Conservation (phyloP, 1,140 invertebrate genomes). For the Globodera rostochiensis region DNA sequence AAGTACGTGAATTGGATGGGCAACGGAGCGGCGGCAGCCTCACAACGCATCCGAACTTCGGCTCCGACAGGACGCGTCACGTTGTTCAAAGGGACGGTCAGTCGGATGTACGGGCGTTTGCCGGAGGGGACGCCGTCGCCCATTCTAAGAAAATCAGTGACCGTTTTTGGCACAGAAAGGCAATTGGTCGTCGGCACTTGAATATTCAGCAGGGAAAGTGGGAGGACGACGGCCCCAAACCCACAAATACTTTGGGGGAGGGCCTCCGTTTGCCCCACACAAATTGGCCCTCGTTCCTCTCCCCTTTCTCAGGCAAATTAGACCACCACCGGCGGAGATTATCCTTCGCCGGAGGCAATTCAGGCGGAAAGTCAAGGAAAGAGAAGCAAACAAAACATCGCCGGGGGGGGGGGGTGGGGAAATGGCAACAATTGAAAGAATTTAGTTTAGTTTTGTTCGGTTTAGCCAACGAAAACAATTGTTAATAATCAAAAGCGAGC, state of each 20-base stretch:
- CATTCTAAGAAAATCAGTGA: constrained; percentile 55
- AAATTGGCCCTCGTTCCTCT: neutral
- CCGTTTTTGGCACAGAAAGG: neutral
- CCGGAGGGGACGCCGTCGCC: constrained; percentile 49
- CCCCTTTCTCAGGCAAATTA: constrained; percentile 8
- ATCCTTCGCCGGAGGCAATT: constrained; percentile 1
- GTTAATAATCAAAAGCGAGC: neutral
- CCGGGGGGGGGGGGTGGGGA: neutral
- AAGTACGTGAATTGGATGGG: constrained; percentile 59
- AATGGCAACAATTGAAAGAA: neutral
- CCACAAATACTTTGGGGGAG: neutral
- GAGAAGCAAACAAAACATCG: neutral
- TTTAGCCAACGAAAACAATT: too few relatives aligned
- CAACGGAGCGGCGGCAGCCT: constrained; percentile 59
- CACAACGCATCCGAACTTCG: constrained; percentile 62
- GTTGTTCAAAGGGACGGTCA: constrained; percentile 56
- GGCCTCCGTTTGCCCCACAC: neutral
- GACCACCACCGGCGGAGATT: neutral
- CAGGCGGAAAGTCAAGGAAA: constrained; percentile 4
- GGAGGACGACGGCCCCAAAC: neutral
- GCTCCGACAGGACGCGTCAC: constrained; percentile 57
- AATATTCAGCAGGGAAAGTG: neutral
- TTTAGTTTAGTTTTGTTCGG: too few relatives aligned
- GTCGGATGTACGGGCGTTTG: constrained; percentile 60
- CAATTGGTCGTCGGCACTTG: neutral